Evolutionary conservation across 2,113 vertebrate genomes (phyloP), one percentile per base, ranked within the genome.

Genomic region (Monarcha castaneiventris): DNA sequence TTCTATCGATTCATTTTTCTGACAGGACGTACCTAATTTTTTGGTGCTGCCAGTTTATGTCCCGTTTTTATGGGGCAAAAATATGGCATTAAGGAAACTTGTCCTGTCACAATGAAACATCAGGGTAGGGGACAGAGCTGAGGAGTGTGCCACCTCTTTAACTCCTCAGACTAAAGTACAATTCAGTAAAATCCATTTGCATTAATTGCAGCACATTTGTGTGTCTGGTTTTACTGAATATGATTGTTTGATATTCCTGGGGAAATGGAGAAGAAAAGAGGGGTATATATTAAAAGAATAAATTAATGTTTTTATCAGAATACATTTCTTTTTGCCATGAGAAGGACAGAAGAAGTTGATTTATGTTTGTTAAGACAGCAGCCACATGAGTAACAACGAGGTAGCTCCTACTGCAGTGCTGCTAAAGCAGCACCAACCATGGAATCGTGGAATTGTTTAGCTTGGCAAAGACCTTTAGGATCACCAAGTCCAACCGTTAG

Each of bases 1-100:
- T 32, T 23, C 2, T 10, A 11, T 44, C 0, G 0, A 6, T 48
- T 52, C 0, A 0, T 56, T 78, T 76, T 64, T 56, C n/a, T 89
- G 33, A 13, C 16, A 27, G 49, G 55, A 49, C 0, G 0, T 46
- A 8, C 10, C 32, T 33, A 2, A 29, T 39, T 80, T 86, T 21
- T 3, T 12, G 9, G 11, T 41, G 32, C 48, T 78, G 86, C 21
- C 68, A 18, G 71, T 23, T 56, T 15, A 26, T 0, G 0, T 35
- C 69, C 3, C 2, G 0, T 59, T 71, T 90, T 63, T 43, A 32
- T 12, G 46, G 35, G 46, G 54, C 1, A 22, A 32, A 55, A 63
- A 66, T 9, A 30, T 30, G 46, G 18, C 23, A 17, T 48, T 33
- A 33, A 85, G 48, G 69, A 59, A 51, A 55, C 0, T 6, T 33